Conservation (phyloP, 2,797 vertebrate species). For the Pelobates cultripes region DNA sequence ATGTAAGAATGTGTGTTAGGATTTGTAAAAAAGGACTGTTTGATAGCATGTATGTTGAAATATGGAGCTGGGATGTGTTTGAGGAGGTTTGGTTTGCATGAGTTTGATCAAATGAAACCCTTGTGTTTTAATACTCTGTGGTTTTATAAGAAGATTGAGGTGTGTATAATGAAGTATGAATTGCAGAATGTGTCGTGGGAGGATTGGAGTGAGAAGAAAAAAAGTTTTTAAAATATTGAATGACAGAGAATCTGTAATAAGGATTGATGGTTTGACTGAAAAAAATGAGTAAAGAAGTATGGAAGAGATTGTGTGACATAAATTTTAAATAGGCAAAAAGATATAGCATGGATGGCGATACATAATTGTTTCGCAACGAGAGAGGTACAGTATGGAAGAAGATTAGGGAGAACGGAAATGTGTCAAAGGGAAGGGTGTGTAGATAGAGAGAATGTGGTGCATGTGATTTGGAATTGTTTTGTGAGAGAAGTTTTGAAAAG, state of each 20-base stretch:
- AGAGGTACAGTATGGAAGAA: not conserved
- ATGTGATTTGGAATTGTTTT: not conserved
- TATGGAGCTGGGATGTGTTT: not conserved
- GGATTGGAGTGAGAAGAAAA: too few relatives aligned
- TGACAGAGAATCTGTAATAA: too few relatives aligned
- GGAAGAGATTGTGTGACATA: too few relatives aligned
- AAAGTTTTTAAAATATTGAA: too few relatives aligned
- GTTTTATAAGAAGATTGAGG: conserved; percentile 3
- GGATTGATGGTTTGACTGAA: too few relatives aligned
- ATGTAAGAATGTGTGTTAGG: not conserved
- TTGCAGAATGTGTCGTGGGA: too few relatives aligned
- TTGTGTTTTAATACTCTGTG: not conserved
- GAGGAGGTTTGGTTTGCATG: not conserved
- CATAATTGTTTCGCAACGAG: not conserved
- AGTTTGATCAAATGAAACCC: not conserved
- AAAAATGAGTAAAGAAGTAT: too few relatives aligned
- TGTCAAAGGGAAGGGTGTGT: not conserved
- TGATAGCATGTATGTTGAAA: not conserved
- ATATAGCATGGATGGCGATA: too few relatives aligned
- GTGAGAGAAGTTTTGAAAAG: not conserved
- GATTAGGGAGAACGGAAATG: not conserved
- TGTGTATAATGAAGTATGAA: too few relatives aligned
- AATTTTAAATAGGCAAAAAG: too few relatives aligned
- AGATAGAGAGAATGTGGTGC: not conserved
- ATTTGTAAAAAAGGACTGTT: not conserved